Conservation (phyloP, 2,797 vertebrate genomes). For the Sebastes vulpes region DNA sequence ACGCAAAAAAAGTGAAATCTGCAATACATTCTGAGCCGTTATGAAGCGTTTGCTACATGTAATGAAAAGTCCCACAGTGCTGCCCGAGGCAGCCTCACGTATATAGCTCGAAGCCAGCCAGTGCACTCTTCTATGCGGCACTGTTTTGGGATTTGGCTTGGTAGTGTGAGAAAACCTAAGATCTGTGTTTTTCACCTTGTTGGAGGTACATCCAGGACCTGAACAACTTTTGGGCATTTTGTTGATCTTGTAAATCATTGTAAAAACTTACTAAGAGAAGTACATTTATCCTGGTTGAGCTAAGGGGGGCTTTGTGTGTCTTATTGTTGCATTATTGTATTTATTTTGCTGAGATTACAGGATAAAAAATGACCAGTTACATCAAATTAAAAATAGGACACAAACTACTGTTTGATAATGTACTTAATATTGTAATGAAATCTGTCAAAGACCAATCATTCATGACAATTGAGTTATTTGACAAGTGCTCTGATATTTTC, state of each 20-base stretch:
- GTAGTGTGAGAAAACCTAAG: slow-evolving; percentile 30
- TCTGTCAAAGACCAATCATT: not conserved
- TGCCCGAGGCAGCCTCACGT: slow-evolving; percentile 41
- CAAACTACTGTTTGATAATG: not conserved
- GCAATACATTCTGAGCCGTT: slow-evolving; percentile 6
- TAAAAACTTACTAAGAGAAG: not conserved
- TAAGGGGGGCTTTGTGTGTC: not conserved
- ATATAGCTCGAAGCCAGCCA: slow-evolving; percentile 44
- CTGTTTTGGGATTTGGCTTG: slow-evolving; percentile 41
- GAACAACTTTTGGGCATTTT: slow-evolving; percentile 5
- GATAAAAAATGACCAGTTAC: not conserved
- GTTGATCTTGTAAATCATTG: slow-evolving; percentile 4
- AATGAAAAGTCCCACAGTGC: slow-evolving; percentile 34
- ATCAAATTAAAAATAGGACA: not conserved
- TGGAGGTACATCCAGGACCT: not conserved
- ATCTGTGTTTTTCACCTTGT: slow-evolving; percentile 31
- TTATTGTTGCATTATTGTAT: not conserved
- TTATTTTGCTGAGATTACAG: not conserved
- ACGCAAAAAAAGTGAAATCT: not conserved
- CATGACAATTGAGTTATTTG: slow-evolving; percentile 13
- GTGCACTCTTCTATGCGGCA: slow-evolving; percentile 26
- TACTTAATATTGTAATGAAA: not conserved
- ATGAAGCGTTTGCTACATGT: slow-evolving; percentile 22
- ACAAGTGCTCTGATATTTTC: slow-evolving; percentile 10
- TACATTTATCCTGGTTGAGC: not conserved